Conservation (phyloP, 2,888 invertebrate genomes). For the Mycalesis mineus region DNA sequence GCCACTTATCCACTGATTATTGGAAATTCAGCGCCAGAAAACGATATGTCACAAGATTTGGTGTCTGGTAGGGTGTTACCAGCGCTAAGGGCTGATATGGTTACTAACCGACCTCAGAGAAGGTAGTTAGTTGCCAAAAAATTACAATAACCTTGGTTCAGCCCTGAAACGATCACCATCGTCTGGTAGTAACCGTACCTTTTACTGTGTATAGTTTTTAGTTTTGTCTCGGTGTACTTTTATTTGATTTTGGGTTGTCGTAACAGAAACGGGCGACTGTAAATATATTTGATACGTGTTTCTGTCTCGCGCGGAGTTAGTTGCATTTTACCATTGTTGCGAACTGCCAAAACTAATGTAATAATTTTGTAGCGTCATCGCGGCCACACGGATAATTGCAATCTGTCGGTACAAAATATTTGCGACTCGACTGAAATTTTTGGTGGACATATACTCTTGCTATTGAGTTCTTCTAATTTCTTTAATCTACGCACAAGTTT, state of each 20-base stretch:
- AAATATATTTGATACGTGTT: constrained; percentile 65
- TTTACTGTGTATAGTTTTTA: constrained; percentile 47
- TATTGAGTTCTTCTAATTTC: background rate
- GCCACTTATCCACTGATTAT: no score
- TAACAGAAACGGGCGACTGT: constrained; percentile 47
- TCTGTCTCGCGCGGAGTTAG: constrained; percentile 57
- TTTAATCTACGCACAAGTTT: no score
- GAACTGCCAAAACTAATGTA: constrained; percentile 76
- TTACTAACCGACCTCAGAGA: background rate
- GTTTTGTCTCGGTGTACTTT: constrained; percentile 37
- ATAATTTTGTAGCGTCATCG: constrained; percentile 60
- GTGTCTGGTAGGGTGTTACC: background rate
- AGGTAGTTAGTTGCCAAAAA: background rate
- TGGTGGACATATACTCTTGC: background rate
- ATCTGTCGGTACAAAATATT: constrained; percentile 18
- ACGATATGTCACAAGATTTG: no score
- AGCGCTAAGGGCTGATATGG: background rate
- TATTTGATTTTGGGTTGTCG: constrained; percentile 42
- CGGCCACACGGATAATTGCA: constrained; percentile 34
- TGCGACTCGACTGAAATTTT: background rate
- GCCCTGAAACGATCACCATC: background rate
- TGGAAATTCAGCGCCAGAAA: no score
- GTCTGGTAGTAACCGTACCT: background rate
- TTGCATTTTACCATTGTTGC: constrained; percentile 76
- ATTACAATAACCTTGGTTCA: no score